These are phyloP conservation scores for Onychostruthus taczanowskii DNA, from an alignment of 2,113 vertebrate species.

Conservation along the genomic window DNA sequence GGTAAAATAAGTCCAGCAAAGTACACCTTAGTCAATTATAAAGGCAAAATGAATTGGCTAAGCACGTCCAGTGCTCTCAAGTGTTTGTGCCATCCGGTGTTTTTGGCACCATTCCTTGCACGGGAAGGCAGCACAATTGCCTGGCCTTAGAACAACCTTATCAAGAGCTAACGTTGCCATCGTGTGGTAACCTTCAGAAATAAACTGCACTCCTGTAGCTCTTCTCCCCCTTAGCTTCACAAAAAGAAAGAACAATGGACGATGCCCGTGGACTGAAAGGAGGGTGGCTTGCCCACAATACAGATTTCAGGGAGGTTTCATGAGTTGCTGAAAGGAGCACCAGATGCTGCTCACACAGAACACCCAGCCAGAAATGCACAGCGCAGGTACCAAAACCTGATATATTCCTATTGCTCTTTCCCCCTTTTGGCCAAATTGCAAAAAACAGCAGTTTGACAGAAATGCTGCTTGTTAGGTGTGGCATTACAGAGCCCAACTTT, in stretches of 20 bases:
- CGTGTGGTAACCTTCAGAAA: neutral
- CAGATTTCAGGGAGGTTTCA: neutral
- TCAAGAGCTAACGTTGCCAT: neutral
- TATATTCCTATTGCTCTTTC: neutral
- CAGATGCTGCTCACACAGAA: neutral
- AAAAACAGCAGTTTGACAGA: neutral
- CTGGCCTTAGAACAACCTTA: neutral
- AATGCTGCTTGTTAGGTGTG: neutral
- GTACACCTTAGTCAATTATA: neutral
- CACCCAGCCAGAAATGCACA: neutral
- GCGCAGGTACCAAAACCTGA: fast-evolving
- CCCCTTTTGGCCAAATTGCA: neutral
- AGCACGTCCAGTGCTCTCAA: fast-evolving
- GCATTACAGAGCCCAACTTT: neutral
- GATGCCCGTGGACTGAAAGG: fast-evolving
- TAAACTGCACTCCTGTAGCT: fast-evolving
- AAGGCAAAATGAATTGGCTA: neutral
- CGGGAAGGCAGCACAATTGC: fast-evolving
- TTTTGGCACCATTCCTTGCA: neutral
- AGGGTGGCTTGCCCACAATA: fast-evolving
- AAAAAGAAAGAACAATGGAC: neutral
- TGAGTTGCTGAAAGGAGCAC: neutral
- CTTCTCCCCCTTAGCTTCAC: fast-evolving
- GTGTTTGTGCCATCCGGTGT: neutral
- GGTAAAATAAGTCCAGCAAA: neutral